phyloP scores from a whole-genome alignment of 2,113 vertebrate genomes.

The Gobiocypris rarus region DNA sequence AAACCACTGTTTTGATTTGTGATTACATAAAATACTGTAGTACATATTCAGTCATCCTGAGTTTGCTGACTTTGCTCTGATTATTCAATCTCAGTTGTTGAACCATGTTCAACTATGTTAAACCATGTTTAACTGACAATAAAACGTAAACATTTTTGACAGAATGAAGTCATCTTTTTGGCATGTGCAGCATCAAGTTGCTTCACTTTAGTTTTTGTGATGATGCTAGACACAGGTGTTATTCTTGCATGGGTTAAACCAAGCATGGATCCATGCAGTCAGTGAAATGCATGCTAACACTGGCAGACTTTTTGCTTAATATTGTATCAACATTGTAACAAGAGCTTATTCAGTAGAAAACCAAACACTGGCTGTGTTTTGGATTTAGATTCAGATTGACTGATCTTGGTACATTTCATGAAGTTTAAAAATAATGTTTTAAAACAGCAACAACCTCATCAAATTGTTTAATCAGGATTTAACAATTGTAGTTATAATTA shows the following conservation, averaged over 20 bases:
- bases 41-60: background rate
- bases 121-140: background rate
- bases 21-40: background rate
- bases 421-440: background rate
- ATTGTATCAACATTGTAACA: background rate
- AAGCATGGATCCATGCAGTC: background rate
- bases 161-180: background rate
- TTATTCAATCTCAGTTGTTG: background rate
- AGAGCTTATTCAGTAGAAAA: background rate
- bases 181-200: slow-evolving; percentile 13
- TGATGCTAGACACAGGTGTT: background rate
- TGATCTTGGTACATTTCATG: background rate
- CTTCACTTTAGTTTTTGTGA: background rate
- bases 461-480: background rate
- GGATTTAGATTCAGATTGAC: background rate
- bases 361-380: background rate
- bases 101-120: background rate
- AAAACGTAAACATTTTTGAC: background rate
- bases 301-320: background rate
- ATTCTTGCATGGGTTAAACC: background rate
- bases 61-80: background rate
- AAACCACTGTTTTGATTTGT: background rate
- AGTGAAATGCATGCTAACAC: background rate
- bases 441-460: background rate
- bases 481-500: background rate